These are phyloP conservation scores for Podarcis siculus DNA, from an alignment of 2,797 vertebrate species.

Conservation along the genomic window DNA sequence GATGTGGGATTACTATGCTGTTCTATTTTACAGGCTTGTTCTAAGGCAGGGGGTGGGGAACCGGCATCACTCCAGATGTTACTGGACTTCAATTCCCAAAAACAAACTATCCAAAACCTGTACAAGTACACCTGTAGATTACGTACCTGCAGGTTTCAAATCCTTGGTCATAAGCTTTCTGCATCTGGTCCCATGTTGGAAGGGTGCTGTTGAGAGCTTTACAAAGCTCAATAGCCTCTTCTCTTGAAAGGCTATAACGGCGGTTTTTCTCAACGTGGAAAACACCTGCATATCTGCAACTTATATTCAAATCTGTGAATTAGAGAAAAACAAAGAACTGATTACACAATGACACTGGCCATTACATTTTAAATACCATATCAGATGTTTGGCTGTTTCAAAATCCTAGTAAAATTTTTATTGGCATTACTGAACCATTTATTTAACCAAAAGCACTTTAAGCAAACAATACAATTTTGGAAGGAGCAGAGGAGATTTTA, in stretches of 20 bases:
- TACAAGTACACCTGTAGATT: neutral
- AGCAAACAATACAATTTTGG: neutral
- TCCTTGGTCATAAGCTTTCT: constrained; percentile 59
- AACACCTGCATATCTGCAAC: constrained; percentile 85
- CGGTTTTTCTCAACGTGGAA: constrained; percentile 84
- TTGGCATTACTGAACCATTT: neutral
- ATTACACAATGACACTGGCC: neutral
- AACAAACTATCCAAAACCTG: neutral
- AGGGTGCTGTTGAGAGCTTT: constrained; percentile 76
- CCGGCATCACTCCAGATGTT: too few species aligned
- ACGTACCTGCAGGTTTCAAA: constrained; percentile 94
- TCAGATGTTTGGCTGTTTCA: neutral
- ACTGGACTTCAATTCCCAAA: too few species aligned
- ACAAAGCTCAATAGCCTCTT: constrained; percentile 79
- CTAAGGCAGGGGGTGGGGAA: too few species aligned
- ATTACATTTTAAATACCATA: neutral
- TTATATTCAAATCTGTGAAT: constrained; percentile 74
- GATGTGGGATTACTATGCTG: too few species aligned
- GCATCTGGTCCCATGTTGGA: constrained; percentile 79
- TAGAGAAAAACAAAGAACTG: constrained; percentile 8
- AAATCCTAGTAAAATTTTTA: neutral
- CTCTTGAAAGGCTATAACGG: constrained; percentile 83
- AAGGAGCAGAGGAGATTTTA: neutral
- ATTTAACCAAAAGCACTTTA: neutral
- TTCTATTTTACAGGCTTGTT: neutral